Evolutionary conservation across 2,888 invertebrate genomes (phyloP), one percentile per base, ranked within the genome.

Genomic region (Andrena chrysosceles): DNA sequence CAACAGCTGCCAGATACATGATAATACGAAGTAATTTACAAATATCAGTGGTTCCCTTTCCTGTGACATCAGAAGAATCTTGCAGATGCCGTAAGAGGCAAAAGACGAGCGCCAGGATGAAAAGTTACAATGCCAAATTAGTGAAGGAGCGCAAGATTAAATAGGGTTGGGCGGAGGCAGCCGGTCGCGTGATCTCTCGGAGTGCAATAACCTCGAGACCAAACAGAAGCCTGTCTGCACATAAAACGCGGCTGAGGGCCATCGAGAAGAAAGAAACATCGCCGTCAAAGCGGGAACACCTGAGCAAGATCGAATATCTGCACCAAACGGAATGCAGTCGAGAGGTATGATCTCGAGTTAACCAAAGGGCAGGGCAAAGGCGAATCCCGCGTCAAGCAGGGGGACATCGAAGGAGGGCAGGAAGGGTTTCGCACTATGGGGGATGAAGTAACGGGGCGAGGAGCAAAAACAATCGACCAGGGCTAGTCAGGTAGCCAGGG

Each of bases 401-500:
- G 48, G 29, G 23, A 16, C 1, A n/a, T 10, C 29, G 59, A 23
- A 42, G 33, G 26, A 48, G 33, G 33, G 7, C 16, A 48, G 16
- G 16, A 54, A 13, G 26, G n/a, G 49, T 42, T 20, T 20, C 60
- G 2, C 42, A 33, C 23, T 35, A 10, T 7, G 26, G 23, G 49
- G 31, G 42, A 59, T 8, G 42, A 31, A 26, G 56, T 3, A 23
- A 23, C 31, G 49, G n/a, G 31, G 23, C 42, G n/a, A 56, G 48
- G 33, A 7, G 60, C 48, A 59, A 80, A 66, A 80, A 71, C 71
- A 77, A 70, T 79, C 56, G 64, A 59, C 31, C 52, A 13, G 20
- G 48, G 60, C 31, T 54, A 29, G 52, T 31, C 26, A 31, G 77
- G 54, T 67, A 26, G 31, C 42, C 26, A 8, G 31, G 8, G 52